Base-by-base conservation (phyloP, 2,113 vertebrate species). In the Nipponia nippon region DNA sequence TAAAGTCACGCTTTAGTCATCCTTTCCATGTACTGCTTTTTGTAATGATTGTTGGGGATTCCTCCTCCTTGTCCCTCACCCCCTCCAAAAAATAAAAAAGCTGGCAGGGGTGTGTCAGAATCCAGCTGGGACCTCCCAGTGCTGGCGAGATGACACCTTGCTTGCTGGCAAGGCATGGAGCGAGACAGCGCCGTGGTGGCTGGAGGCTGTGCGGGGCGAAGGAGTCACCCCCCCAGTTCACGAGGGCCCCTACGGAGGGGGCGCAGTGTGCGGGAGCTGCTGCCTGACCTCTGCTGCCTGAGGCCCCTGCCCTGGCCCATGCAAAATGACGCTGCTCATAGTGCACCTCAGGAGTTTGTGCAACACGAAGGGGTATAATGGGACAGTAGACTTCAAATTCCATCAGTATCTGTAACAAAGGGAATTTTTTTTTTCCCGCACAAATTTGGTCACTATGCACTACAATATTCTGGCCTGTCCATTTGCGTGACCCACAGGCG, bases 111-210 rank as follows among this genome's bases (percentile, higher is more conserved):
- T 72, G 6, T 50, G 36, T 79, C 32, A 40, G 42, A 73, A 52
- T 69, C 42, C 46, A 73, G 11, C 29, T n/a, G 21, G 61, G 38
- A n/a, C 42, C 23, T 67, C 22, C 4, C 29, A 32, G 67, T 42
- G 22, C 38, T 76, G 38, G 15, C 40, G 25, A 21, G 13, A 8
- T 40, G 49, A 25, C 1, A 3, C 30, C 9, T 38, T 83, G 66
- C 47, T 19, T 3, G 1, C 25, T 23, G 13, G 7, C 53, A 63
- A 22, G 67, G 23, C 36, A 2, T 7, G 42, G n/a, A 30, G 52
- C 0, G 5, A 40, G 59, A 34, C 21, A 20, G 34, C 1, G 2
- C 44, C 1, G 0, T 25, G 66, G 22, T 34, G 46, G 16, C 46
- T 61, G 71, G 26, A 55, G 53, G 34, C 47, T 56, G 27, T 13